A percentile compares a stretch with the other conserved stretches of the same genome.
phyloP scores from a whole-genome alignment of 2,797 vertebrate species.

The Anas georgica region DNA sequence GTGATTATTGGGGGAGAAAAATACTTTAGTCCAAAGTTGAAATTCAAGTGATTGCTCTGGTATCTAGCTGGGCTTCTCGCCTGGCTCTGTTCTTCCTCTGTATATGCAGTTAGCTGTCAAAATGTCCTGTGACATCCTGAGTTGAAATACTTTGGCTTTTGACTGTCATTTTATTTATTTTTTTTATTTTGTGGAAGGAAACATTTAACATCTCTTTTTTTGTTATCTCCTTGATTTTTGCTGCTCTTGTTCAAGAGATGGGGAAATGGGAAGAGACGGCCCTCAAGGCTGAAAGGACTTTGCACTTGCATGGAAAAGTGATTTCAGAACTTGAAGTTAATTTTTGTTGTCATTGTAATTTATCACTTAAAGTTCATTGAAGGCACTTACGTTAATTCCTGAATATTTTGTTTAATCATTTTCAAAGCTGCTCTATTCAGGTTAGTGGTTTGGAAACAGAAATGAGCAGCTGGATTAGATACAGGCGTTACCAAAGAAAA shows the following conservation, averaged over 20 bases:
- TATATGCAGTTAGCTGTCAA: background rate
- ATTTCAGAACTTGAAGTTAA: background rate
- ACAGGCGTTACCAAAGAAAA: background rate
- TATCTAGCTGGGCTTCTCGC: background rate
- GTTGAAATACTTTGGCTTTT: background rate
- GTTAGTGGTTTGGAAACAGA: background rate
- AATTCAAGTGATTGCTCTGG: background rate
- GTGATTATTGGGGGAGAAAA: accelerated
- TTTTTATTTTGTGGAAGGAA: background rate
- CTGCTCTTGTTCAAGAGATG: background rate
- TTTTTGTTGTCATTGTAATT: background rate
- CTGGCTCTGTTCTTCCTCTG: background rate
- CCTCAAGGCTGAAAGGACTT: background rate
- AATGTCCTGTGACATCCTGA: background rate
- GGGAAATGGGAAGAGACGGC: background rate
- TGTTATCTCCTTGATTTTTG: background rate
- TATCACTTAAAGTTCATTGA: background rate
- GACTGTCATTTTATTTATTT: background rate
- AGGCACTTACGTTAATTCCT: background rate
- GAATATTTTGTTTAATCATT: background rate
- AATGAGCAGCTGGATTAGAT: background rate
- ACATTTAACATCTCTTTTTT: background rate
- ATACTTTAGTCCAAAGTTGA: background rate
- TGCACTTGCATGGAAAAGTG: background rate
- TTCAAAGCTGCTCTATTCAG: no score